Evolutionary conservation across 2,888 invertebrate species (phyloP), one percentile per base, ranked within the genome.

Genomic region (Dryobota labecula): DNA sequence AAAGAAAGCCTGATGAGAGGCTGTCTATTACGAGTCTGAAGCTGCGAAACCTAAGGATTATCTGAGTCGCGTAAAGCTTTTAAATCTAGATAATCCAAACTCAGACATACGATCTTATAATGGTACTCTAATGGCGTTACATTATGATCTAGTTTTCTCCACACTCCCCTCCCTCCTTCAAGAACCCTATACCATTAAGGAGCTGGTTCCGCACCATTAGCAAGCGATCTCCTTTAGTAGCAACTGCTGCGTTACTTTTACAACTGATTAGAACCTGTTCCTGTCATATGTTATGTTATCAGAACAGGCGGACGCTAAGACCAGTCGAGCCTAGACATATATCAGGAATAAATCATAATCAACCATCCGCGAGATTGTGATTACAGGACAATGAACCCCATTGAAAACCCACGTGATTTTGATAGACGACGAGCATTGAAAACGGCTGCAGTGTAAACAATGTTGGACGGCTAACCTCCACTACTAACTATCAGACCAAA

Each of bases 221-320:
- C 60, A 45, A 58, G 2, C 30, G 57, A 63, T 63, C 81, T 63
- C 70, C 81, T 69, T 69, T 60, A 45, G 54, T 24, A 60, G 38
- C 20, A 20, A 49, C 47, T 27, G 60, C 33, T n/a, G 45, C n/a
- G 61, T 15, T 45, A 36, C 56, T 49, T 43, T 18, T 43, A 27
- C 56, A 13, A 33, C 62, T 80, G 69, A 63, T 80, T 58, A 62
- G 43, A 47, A 67, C 80, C 53, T 41, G 76, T 76, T 68, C 69
- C n/a, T 36, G 45, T 57, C 57, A 36, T 18, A 45, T 43, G 76
- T 38, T 56, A 67, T 80, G 33, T n/a, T 67, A 80, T 76, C 61
- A 65, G 45, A 18, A 45, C 7, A 20, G 47, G 43, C 13, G 41
- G 60, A 66, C 41, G 41, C 43, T 43, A 9, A 27, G n/a, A 8